Percentiles rank a stretch among this genome's conserved stretches.
Evolutionary conservation across 2,113 vertebrate species (phyloP).

Genomic region (Hippolais icterina): DNA sequence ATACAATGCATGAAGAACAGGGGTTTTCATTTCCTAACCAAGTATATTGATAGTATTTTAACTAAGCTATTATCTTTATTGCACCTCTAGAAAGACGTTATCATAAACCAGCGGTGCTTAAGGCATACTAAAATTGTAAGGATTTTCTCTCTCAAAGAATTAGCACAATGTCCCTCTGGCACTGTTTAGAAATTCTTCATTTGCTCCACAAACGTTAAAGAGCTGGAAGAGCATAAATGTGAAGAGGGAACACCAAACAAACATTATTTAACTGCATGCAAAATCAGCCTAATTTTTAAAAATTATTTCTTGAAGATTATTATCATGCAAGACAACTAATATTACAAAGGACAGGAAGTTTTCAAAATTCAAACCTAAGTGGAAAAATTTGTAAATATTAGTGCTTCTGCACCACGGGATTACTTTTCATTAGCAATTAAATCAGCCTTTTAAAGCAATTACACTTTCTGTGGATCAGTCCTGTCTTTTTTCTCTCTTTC

Average conservation of each 20-base stretch:
- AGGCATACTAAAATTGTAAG: slow-evolving; percentile 22
- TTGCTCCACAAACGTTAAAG: slow-evolving; percentile 51
- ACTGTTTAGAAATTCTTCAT: slow-evolving; percentile 54
- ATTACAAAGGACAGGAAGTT: background rate
- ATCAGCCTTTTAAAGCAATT: background rate
- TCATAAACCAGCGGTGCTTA: background rate
- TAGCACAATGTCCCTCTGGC: slow-evolving; percentile 15
- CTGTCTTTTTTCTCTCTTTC: background rate
- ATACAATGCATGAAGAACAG: background rate
- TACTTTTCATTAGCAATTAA: background rate
- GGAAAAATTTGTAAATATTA: background rate
- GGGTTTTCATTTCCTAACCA: background rate
- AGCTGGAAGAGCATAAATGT: background rate
- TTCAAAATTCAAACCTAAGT: slow-evolving; percentile 24
- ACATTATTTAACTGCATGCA: slow-evolving; percentile 42
- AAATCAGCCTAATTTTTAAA: slow-evolving; percentile 10
- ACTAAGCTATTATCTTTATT: slow-evolving; percentile 51
- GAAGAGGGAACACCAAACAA: slow-evolving; percentile 20
- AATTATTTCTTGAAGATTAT: background rate
- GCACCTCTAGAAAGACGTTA: slow-evolving; percentile 18
- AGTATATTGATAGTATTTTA: slow-evolving; percentile 35
- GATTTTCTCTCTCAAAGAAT: slow-evolving; percentile 41
- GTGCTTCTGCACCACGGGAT: background rate
- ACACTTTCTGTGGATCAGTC: background rate
- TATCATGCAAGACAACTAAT: background rate